Evolutionary conservation across 2,797 vertebrate genomes (phyloP), one percentile per base, ranked within the genome.

Genomic region (Alauda arvensis): DNA sequence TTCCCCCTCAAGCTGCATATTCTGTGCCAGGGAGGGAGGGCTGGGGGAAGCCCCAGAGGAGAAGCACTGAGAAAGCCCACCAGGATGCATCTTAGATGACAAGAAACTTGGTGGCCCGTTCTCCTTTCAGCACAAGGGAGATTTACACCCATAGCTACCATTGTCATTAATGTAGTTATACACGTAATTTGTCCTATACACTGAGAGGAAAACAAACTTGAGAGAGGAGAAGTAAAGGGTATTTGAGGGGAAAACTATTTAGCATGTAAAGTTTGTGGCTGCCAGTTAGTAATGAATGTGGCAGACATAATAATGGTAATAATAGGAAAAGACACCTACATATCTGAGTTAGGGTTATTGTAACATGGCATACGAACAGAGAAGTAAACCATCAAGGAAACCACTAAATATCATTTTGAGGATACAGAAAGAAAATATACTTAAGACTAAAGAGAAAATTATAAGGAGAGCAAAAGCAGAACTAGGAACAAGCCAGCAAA

Each of bases 171-270:
- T 60, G 67, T 51, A 92, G 74, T 85, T 94, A 85, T 12, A 81
- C 46, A 51, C 3, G 0, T 87, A 81, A 96, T 94, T 89, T 93
- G 81, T 94, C 91, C 83, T 72, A 75, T 31, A 23, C 39, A 86
- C 33, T 52, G 83, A 85, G 70, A 83, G 61, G 48, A 93, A 94
- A 95, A 95, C 90, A 94, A 96, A 95, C 85, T 84, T 89, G 60
- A 93, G 77, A 94, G 88, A 91, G 85, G 81, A 93, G 88, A 96
- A 92, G 87, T 37, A 93, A 93, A 96, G 88, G 84, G 77, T 92
- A 89, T 95, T 95, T 51, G 85, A 92, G 89, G 78, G 69, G 53
- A 77, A 95, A 96, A 81, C 90, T 77, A 85, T 76, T 95, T 92
- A 88, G 78, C 86, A 91, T 86, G 74, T 86, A 93, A 94, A 95